Evolutionary conservation across 2,113 vertebrate species (phyloP).

Genomic region (Andinoacara biseriatus): DNA sequence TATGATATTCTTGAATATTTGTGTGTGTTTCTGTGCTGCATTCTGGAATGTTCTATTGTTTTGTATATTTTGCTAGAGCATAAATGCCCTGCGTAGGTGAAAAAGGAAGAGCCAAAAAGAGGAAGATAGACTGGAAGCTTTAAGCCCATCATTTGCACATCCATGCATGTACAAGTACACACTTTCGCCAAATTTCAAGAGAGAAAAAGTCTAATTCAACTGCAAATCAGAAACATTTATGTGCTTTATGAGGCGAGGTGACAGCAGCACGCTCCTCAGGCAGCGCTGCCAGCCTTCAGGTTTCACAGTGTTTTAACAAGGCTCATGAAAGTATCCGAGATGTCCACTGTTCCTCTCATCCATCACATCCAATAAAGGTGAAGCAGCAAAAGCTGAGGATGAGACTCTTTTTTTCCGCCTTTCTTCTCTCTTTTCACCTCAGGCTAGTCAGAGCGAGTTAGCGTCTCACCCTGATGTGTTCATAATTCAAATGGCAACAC

Average conservation of each 20-base stretch:
- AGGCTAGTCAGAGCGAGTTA: constrained; percentile 72
- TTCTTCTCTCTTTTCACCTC: constrained; percentile 53
- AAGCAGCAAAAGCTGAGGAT: constrained; percentile 55
- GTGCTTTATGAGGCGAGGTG: constrained; percentile 45
- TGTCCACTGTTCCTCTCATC: constrained; percentile 46
- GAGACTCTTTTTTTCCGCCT: constrained; percentile 47
- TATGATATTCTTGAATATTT: not conserved
- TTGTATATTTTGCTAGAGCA: not conserved
- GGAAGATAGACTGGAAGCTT: not conserved
- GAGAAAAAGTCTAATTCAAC: constrained; percentile 33
- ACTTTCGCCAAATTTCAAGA: not conserved
- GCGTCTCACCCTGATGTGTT: constrained; percentile 71
- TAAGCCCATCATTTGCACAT: constrained; percentile 8
- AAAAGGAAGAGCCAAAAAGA: not conserved
- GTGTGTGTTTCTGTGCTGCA: not conserved
- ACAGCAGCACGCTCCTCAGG: constrained; percentile 34
- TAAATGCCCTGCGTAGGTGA: no score
- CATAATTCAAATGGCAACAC: constrained; percentile 81
- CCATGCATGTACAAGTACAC: constrained; percentile 1
- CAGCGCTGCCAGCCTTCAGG: constrained; percentile 8
- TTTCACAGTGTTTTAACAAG: constrained; percentile 65
- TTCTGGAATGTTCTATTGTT: not conserved
- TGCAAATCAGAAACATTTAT: constrained; percentile 46
- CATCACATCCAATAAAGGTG: constrained; percentile 72
- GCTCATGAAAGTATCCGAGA: constrained; percentile 65